Conservation (phyloP, 2,888 invertebrate species). For the Rhodophaea formosa region DNA sequence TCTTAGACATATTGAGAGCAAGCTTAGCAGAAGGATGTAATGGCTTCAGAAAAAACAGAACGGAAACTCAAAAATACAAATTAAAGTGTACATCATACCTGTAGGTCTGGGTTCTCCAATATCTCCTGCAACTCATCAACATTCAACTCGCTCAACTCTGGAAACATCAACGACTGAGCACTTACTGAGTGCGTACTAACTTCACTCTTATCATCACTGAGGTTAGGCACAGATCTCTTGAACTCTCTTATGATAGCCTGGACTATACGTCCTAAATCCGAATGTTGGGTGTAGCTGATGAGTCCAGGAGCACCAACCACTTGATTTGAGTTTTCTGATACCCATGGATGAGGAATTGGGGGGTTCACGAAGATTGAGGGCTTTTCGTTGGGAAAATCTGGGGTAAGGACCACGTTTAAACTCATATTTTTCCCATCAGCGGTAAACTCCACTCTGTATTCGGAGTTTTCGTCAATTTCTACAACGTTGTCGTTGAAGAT, state of each 20-base stretch:
- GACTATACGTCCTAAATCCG: constrained; percentile 89
- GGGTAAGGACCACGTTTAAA: constrained; percentile 83
- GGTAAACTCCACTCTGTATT: constrained; percentile 86
- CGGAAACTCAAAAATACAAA: no score
- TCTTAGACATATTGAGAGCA: no score
- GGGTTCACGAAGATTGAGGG: constrained; percentile 86
- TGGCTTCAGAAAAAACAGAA: no score
- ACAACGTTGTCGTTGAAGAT: constrained; percentile 91
- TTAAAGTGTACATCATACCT: constrained; percentile 66
- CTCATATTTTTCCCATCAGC: constrained; percentile 84
- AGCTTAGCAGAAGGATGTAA: no score
- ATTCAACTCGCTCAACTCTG: constrained; percentile 59
- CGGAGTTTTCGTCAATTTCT: constrained; percentile 85
- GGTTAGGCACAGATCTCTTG: constrained; percentile 73
- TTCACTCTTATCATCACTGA: constrained; percentile 60
- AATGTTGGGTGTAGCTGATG: constrained; percentile 88
- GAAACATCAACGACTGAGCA: constrained; percentile 55
- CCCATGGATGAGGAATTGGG: constrained; percentile 86
- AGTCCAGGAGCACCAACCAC: constrained; percentile 88
- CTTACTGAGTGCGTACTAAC: constrained; percentile 54
- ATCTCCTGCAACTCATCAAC: constrained; percentile 86
- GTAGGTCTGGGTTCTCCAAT: constrained; percentile 84
- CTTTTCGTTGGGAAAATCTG: constrained; percentile 88
- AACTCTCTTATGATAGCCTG: constrained; percentile 91
- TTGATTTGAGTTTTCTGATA: constrained; percentile 84